Conservation (phyloP, 2,113 vertebrate species). For the Halcyon senegalensis region DNA sequence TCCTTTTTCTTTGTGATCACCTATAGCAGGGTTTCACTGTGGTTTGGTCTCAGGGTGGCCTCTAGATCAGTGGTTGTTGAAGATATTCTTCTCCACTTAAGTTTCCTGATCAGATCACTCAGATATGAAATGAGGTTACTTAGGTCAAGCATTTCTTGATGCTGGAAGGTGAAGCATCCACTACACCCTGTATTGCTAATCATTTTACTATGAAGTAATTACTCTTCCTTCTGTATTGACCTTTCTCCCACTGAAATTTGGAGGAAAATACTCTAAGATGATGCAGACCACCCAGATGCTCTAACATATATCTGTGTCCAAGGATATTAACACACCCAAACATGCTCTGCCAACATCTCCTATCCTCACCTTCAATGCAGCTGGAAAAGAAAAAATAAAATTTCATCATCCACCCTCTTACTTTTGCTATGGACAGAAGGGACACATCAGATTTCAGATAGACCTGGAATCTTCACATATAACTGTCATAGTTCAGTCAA, state of each 20-base stretch:
- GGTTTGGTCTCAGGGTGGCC: neutral
- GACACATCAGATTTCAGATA: neutral
- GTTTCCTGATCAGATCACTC: neutral
- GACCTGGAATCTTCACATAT: neutral
- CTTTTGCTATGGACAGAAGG: neutral
- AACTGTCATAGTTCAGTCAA: neutral
- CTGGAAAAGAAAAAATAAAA: neutral
- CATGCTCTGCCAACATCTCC: neutral
- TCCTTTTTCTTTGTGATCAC: neutral
- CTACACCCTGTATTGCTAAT: neutral
- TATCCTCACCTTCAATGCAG: neutral
- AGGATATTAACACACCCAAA: neutral
- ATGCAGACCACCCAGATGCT: neutral
- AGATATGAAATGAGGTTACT: neutral
- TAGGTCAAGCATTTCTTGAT: neutral
- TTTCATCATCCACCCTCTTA: neutral
- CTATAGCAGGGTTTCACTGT: neutral
- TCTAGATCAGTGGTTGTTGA: neutral
- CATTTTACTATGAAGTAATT: neutral
- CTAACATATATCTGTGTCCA: neutral
- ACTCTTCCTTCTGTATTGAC: neutral
- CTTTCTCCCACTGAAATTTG: neutral
- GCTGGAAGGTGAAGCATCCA: neutral
- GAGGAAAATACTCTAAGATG: neutral
- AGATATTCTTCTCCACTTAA: neutral